These are phyloP conservation scores for Istiophorus platypterus DNA, from an alignment of 2,113 vertebrate genomes.

Conservation along the genomic window DNA sequence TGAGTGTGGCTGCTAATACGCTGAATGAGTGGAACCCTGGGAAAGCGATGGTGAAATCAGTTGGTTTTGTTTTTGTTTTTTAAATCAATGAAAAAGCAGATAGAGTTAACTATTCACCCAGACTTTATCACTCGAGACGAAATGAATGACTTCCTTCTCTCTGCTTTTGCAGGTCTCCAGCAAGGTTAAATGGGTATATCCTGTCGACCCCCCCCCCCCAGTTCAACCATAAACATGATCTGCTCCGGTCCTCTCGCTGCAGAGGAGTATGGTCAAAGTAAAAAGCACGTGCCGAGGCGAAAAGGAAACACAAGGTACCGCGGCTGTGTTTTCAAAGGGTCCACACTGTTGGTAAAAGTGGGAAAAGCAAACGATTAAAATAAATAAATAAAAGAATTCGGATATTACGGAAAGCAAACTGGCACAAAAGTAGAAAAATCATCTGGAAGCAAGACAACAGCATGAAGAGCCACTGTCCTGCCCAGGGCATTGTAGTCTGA, in stretches of 20 bases:
- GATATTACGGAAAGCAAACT: conserved; percentile 5
- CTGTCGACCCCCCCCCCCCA: conserved; percentile 61
- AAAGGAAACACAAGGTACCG: neutral
- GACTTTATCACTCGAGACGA: conserved; percentile 53
- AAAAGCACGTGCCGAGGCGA: conserved; percentile 34
- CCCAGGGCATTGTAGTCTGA: conserved; percentile 53
- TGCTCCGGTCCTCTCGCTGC: conserved; percentile 20
- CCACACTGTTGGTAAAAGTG: neutral
- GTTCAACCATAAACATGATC: conserved; percentile 64
- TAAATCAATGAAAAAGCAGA: conserved; percentile 53
- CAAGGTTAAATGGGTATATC: conserved; percentile 73
- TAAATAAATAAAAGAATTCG: too few species aligned
- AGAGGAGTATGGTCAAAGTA: conserved; percentile 9
- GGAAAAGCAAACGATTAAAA: neutral
- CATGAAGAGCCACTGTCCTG: conserved; percentile 46
- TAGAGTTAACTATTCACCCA: conserved; percentile 41
- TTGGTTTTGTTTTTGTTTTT: conserved; percentile 31
- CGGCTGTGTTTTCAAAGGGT: neutral
- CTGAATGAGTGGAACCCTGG: conserved; percentile 21
- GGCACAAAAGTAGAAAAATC: conserved; percentile 10
- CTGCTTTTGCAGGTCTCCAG: conserved; percentile 38
- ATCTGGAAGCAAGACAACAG: conserved; percentile 34
- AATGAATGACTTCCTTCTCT: conserved; percentile 75
- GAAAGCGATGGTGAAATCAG: conserved; percentile 43
- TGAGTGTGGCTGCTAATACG: conserved; percentile 34